Evolutionary conservation across 2,888 invertebrate species (phyloP), one percentile per base, ranked within the genome.

Genomic region (Eucera pruinosa): DNA sequence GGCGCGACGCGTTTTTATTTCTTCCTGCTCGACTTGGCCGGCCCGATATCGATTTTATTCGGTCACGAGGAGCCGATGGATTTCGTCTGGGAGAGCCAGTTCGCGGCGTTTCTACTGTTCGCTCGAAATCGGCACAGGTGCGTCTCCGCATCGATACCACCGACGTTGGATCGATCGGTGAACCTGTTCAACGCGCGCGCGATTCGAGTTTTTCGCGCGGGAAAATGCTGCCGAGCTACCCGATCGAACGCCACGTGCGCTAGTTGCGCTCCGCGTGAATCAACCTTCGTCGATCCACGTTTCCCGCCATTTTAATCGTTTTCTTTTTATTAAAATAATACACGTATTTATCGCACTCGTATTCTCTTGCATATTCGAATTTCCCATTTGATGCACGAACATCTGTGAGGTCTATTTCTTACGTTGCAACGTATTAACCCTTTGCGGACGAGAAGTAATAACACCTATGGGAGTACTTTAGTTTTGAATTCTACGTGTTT

Each of bases 31-130:
- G 67, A 68, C 61, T 78, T 60, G 47, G 11, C 41, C 18, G 33
- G 67, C 62, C 62, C 80, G 64, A 84, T 82, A 84, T 84, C 83
- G 83, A 84, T 84, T 82, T 82, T 65, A 75, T 74, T 76, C 60
- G 41, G 67, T 68, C 80, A 71, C 55, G 50, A 43, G 48, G 55
- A 9, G 33, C n/a, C 73, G 55, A 60, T 48, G 67, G 64, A 78
- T 80, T 75, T 72, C 71, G 69, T 64, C 20, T n/a, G 61, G 67
- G 39, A 30, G n/a, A 27, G 67, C 66, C 25, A n/a, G 45, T 70
- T 20, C 43, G n/a, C n/a, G n/a, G 33, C 30, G 39, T 39, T 23
- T 6, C n/a, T 47, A 20, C 48, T 7, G 15, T 0, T 15, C 11
- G 30, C 18, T 23, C 20, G 39, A 47, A 30, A 27, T 45, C 33